Evolutionary conservation across 2,113 vertebrate genomes (phyloP).

Genomic region (Xenopus tropicalis): UCB_Xtro_10.0 CM004451.2:15250501-15251000

Average conservation of each 20-base stretch:
- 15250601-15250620: too few relatives aligned
- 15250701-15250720: neutral
- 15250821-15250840: neutral
- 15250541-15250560: too few relatives aligned
- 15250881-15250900: neutral
- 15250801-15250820: constrained; percentile 6
- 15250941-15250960: neutral
- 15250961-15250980: too few relatives aligned
- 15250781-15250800: neutral
- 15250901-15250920: neutral
- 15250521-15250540: too few relatives aligned
- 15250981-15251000: too few relatives aligned
- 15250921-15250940: neutral
- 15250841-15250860: constrained; percentile 32
- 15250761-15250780: neutral
- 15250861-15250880: neutral
- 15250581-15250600: too few relatives aligned
- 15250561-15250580: too few relatives aligned
- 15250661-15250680: constrained; percentile 33
- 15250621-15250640: too few relatives aligned
- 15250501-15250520: too few relatives aligned
- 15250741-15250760: accelerated
- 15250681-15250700: constrained; percentile 27
- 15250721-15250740: constrained; percentile 18
- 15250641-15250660: constrained; percentile 29